These are phyloP conservation scores for Drosophila kuntzei DNA, from an alignment of 2,888 invertebrate genomes.

Conservation along the genomic window DNA sequence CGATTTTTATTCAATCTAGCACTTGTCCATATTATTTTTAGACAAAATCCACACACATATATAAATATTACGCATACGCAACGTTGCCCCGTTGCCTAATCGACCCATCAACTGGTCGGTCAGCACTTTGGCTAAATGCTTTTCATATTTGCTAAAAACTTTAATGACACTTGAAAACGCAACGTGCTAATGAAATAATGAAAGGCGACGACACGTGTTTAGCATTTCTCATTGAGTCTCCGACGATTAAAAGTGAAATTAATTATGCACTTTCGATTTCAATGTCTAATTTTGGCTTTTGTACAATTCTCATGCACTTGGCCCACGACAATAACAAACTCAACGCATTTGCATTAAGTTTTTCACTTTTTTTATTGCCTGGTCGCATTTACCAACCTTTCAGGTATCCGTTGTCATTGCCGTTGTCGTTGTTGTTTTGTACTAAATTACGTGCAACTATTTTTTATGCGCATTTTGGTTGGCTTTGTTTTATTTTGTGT, in stretches of 20 bases:
- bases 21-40: constrained; percentile 51
- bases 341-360: constrained; percentile 66
- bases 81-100: constrained; percentile 8
- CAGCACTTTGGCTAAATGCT: constrained; percentile 47
- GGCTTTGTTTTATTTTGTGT: constrained; percentile 28
- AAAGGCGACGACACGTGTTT: constrained; percentile 19
- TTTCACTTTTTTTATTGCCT: constrained; percentile 67
- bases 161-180: constrained; percentile 19
- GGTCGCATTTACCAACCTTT: constrained; percentile 59
- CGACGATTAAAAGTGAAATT: constrained; percentile 54
- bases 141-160: constrained; percentile 37
- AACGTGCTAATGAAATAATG: constrained; percentile 23
- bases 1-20: constrained; percentile 70
- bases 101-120: constrained; percentile 4
- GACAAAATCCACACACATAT: constrained; percentile 8
- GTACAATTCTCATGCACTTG: constrained; percentile 59
- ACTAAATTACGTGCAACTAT: constrained; percentile 77
- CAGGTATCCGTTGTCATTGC: constrained; percentile 35
- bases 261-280: constrained; percentile 70
- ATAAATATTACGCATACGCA: constrained; percentile 37
- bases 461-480: constrained; percentile 57
- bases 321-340: constrained; percentile 16
- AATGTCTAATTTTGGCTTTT: constrained; percentile 43
- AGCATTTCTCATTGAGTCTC: constrained; percentile 26
- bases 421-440: constrained; percentile 43